Percentiles rank a stretch among this genome's conserved stretches.
phyloP scores from a whole-genome alignment of 2,113 vertebrate genomes.

The Hyla sarda region DNA sequence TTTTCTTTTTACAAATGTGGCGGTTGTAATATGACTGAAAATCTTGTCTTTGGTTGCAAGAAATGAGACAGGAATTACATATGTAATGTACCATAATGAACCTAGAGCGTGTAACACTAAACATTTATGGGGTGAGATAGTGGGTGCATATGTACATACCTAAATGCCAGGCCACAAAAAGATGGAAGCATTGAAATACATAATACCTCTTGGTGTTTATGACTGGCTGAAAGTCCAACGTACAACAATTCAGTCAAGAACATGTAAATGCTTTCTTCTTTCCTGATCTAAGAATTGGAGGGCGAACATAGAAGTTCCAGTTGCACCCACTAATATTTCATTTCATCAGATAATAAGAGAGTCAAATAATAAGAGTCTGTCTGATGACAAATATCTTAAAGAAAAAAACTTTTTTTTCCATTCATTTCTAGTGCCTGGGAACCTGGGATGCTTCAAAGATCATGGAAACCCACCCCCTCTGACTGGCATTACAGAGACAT shows the following conservation, averaged over 20 bases:
- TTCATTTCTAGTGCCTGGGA: constrained; percentile 88
- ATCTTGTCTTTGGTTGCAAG: no score
- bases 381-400: neutral
- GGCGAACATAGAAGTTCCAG: neutral
- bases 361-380: neutral
- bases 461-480: constrained; percentile 90
- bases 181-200: no score
- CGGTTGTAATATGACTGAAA: neutral
- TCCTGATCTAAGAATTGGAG: neutral
- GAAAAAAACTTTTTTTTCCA: neutral
- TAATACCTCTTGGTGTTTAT: neutral
- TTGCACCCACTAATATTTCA: neutral
- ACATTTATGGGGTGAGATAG: neutral
- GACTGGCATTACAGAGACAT: constrained; percentile 88
- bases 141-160: neutral
- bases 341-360: no score
- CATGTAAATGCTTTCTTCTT: neutral
- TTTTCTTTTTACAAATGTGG: no score
- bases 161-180: neutral
- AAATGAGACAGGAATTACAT: no score
- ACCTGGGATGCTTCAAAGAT: constrained; percentile 94
- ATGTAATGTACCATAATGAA: no score
- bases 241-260: neutral
- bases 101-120: neutral
- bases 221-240: no score